Evolutionary conservation across 1,140 invertebrate genomes (phyloP), one percentile per base, ranked within the genome.

Genomic region (Drosophila tani): DNA sequence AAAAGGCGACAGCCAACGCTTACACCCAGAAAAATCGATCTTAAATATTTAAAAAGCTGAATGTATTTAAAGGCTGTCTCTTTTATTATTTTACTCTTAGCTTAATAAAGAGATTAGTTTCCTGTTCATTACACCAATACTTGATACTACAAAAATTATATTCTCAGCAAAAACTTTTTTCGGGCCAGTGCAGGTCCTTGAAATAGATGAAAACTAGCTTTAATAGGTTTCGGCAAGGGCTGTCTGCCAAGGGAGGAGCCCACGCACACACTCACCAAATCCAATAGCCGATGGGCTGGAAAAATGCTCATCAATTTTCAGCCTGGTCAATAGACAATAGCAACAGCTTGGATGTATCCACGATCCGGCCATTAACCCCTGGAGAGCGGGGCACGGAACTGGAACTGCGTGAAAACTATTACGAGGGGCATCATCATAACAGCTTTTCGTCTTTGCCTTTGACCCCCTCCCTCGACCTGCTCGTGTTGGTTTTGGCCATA

Each of bases 261-360:
- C 27, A 19, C 35, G 49, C 60, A 58, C 46, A 46, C 41, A 46
- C 50, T 24, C 21, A 49, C 15, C 47, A 75, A 76, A 75, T 62
- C 50, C 46, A 67, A 65, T 75, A 59, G 35, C 47, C 81, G 79
- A 79, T 87, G 81, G 69, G 50, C 58, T 73, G 84, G 84, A 87
- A 88, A 84, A 88, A 57, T 66, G 71, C 62, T 75, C 78, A 81
- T 71, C 68, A 51, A 71, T 83, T 82, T 77, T 40, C 58, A 51
- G 71, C 15, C 49, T 77, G 71, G 75, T 60, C 64, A 50, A 75
- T 56, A 80, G 57, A 63, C 59, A 67, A 57, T 66, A 45, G 49
- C n/a, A 38, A 55, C 41, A 62, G 63, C 7, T 24, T 24, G 38
- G 46, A 35, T 45, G 47, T 55, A 40, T 51, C 50, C 65, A 65